Evolutionary conservation across 53 echinoderm and acorn worm genomes (phyloP).

Genomic region (Mesocentrotus franciscanus): DNA sequence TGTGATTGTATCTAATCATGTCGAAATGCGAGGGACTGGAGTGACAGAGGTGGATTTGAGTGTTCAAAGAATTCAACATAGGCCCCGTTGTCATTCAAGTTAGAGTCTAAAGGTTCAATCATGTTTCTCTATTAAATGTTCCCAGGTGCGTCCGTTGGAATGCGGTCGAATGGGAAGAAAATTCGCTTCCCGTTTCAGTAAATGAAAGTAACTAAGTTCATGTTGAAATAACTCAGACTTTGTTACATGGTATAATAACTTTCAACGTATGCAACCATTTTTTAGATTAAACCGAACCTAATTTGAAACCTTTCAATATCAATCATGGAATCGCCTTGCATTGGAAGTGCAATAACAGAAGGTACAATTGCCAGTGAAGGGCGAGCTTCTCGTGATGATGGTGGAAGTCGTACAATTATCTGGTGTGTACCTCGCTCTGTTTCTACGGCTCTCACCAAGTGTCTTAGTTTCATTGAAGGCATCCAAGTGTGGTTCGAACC

Average conservation of each 20-base stretch:
- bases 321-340: not conserved
- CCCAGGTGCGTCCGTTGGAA: too few relatives aligned
- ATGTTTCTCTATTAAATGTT: not conserved
- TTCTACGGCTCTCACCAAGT: slow-evolving; percentile 27
- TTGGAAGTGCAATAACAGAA: not conserved
- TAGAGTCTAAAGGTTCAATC: not conserved
- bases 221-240: too few relatives aligned
- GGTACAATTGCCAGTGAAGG: not conserved
- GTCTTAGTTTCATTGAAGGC: not conserved
- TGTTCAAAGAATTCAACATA: too few relatives aligned
- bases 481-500: slow-evolving; percentile 40
- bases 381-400: not conserved
- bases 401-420: not conserved
- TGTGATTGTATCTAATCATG: too few relatives aligned
- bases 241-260: too few relatives aligned
- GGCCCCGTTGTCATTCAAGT: too few relatives aligned
- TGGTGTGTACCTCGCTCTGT: slow-evolving; percentile 33
- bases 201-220: too few relatives aligned
- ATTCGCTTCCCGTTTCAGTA: too few relatives aligned
- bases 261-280: not conserved
- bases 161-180: too few relatives aligned
- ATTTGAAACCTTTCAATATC: not conserved
- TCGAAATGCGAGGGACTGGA: too few relatives aligned
- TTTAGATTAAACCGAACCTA: not conserved
- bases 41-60: too few relatives aligned